Conservation (phyloP, 2,113 vertebrate species). For the Notechis scutatus region DNA sequence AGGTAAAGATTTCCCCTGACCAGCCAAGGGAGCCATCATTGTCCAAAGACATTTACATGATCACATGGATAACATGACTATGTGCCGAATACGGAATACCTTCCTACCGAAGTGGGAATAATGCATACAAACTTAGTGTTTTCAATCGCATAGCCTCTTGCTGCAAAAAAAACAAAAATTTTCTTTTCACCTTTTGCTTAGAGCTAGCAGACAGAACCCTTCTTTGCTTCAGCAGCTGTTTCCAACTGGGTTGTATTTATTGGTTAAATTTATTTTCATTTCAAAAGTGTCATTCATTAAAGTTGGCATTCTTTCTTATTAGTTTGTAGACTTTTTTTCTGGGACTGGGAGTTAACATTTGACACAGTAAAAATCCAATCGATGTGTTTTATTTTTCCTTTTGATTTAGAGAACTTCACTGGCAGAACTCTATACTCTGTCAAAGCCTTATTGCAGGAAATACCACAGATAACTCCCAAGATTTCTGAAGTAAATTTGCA, state of each 20-base stretch:
- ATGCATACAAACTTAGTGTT: background rate
- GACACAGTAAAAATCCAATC: background rate
- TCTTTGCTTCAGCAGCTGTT: background rate
- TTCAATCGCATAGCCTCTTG: background rate
- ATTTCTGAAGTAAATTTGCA: background rate
- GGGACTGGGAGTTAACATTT: background rate
- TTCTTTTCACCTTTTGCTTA: background rate
- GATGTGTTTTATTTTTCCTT: background rate
- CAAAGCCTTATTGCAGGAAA: constrained; percentile 12
- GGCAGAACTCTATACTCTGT: background rate
- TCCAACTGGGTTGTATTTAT: background rate
- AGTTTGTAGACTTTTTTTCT: background rate
- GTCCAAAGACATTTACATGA: background rate
- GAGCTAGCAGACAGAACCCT: background rate
- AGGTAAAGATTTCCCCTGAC: background rate
- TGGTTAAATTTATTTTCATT: background rate
- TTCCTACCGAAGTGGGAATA: background rate
- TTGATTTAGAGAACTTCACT: background rate
- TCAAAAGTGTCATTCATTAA: background rate
- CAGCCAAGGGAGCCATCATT: background rate
- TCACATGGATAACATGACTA: background rate
- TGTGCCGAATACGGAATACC: background rate
- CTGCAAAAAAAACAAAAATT: background rate
- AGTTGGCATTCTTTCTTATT: background rate
- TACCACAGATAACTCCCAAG: constrained; percentile 15